Evolutionary conservation across 2,888 invertebrate genomes (phyloP).

Genomic region (Eugnorisma glareosa): DNA sequence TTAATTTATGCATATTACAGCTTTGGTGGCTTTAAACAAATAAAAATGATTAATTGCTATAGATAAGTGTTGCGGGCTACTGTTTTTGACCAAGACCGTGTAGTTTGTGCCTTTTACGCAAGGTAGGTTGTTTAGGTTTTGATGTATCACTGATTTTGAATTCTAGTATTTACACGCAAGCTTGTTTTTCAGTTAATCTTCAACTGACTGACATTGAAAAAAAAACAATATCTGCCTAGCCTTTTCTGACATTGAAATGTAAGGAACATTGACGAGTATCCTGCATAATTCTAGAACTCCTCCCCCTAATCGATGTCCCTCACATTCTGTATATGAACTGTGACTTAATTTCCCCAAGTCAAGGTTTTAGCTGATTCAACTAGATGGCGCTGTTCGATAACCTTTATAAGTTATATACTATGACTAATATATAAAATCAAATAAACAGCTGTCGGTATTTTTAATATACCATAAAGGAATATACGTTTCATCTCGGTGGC

Average conservation of each 20-base stretch:
- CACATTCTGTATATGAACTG: background rate
- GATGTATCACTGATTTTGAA: constrained; percentile 17
- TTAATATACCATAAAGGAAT: background rate
- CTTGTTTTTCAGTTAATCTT: background rate
- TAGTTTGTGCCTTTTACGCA: constrained; percentile 30
- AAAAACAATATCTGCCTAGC: background rate
- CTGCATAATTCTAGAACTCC: background rate
- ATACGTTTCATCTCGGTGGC: too few relatives aligned
- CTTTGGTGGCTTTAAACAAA: constrained; percentile 72
- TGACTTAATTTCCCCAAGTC: background rate
- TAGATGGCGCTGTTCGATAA: background rate
- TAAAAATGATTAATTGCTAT: constrained; percentile 74
- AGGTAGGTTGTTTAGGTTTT: constrained; percentile 14
- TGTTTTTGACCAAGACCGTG: constrained; percentile 30
- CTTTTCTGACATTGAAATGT: background rate
- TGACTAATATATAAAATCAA: background rate
- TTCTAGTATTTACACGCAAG: background rate
- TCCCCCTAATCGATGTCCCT: background rate
- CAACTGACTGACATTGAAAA: background rate
- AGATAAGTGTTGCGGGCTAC: constrained; percentile 45
- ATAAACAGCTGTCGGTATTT: background rate
- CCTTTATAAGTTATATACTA: too few relatives aligned
- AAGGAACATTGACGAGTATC: background rate
- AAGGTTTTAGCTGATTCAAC: background rate
- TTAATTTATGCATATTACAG: constrained; percentile 74